Percentiles rank a stretch among this genome's conserved stretches.
These are phyloP conservation scores for Tetramorium bicarinatum DNA, from an alignment of 2,888 invertebrate genomes.

Conservation along the genomic window DNA sequence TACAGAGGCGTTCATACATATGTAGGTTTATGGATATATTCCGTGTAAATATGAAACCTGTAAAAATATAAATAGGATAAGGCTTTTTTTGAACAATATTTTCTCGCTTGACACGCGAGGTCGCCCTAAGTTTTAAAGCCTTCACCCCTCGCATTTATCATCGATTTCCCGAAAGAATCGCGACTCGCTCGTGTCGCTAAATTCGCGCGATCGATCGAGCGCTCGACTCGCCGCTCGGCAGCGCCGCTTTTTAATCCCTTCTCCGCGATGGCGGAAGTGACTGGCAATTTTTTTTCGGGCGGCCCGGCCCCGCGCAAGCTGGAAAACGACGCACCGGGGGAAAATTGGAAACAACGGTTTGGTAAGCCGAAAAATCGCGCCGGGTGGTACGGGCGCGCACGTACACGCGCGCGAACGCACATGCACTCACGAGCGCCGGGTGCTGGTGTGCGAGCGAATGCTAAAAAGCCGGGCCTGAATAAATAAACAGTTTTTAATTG, in stretches of 20 bases:
- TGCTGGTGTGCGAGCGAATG: conserved; percentile 77
- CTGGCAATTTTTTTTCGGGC: conserved; percentile 70
- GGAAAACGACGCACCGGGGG: conserved; percentile 69
- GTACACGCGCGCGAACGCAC: conserved; percentile 14
- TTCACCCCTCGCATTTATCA: neutral
- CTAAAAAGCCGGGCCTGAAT: conserved; percentile 85
- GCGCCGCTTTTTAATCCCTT: conserved; percentile 54
- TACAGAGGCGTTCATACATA: neutral
- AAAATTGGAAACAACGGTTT: conserved; percentile 79
- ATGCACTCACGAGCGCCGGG: conserved; percentile 55
- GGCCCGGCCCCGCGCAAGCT: conserved; percentile 58
- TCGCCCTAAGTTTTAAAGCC: neutral
- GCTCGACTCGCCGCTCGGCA: conserved; percentile 21
- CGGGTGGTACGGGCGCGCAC: conserved; percentile 60
- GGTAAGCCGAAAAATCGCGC: conserved; percentile 79
- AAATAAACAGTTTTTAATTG: conserved; percentile 87
- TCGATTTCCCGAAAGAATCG: conserved; percentile 44
- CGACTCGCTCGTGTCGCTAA: conserved; percentile 22
- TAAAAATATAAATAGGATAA: neutral
- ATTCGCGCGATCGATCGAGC: conserved; percentile 53
- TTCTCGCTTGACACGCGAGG: neutral
- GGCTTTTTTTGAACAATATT: neutral
- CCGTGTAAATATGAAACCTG: neutral
- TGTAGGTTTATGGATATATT: conserved; percentile 18
- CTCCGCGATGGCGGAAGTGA: conserved; percentile 59